Conservation (phyloP, 2,888 invertebrate genomes). For the Junonia oenone region DNA sequence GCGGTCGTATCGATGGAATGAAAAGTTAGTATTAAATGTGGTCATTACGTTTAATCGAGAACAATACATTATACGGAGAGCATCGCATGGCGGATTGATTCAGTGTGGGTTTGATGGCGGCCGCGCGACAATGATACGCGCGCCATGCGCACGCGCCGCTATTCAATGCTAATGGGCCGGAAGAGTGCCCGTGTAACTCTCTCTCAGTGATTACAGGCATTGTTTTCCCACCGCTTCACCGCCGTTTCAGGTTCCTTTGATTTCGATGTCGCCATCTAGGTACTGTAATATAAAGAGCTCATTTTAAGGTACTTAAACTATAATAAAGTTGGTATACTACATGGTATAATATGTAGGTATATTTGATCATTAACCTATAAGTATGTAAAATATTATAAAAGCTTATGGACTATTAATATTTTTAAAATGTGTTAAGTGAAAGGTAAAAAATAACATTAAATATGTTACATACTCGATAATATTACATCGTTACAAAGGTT, state of each 20-base stretch:
- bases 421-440: background rate
- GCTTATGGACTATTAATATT: background rate
- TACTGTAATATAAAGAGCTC: background rate
- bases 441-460: background rate
- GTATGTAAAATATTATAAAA: background rate
- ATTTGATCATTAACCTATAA: too few relatives aligned
- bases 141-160: constrained; percentile 58
- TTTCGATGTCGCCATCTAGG: constrained; percentile 3
- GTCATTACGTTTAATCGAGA: constrained; percentile 65
- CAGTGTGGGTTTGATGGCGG: constrained; percentile 41
- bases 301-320: background rate
- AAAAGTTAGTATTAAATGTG: constrained; percentile 61
- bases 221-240: constrained; percentile 43
- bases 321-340: too few relatives aligned
- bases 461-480: background rate
- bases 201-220: constrained; percentile 57
- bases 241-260: constrained; percentile 21
- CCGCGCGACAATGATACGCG: constrained; percentile 58
- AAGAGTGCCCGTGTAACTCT: constrained; percentile 66
- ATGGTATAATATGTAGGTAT: too few relatives aligned
- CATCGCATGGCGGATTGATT: constrained; percentile 57
- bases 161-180: constrained; percentile 77
- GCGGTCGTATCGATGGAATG: constrained; percentile 32
- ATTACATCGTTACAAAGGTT: background rate
- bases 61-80: constrained; percentile 60